A percentile compares a stretch with the other conserved stretches of the same genome.
Conservation (phyloP, 1,140 invertebrate genomes). For the Ladona fulva region DNA sequence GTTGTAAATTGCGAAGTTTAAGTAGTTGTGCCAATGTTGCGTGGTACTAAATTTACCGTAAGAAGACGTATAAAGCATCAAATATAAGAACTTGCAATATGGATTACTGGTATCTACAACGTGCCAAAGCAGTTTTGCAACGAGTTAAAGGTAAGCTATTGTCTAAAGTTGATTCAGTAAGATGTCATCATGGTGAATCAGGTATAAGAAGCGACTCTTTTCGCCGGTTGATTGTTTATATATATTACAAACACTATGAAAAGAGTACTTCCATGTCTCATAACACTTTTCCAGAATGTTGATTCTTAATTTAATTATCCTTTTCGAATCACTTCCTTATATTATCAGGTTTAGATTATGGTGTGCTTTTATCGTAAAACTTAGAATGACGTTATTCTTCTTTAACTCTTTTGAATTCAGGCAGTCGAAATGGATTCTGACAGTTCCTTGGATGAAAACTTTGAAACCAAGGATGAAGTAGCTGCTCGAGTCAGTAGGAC, state of each 20-base stretch:
- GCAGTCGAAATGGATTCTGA: slow-evolving; percentile 20
- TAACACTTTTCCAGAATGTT: not conserved
- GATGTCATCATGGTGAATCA: slow-evolving; percentile 7
- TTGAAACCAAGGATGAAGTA: slow-evolving; percentile 18
- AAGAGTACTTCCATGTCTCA: not conserved
- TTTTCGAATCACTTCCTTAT: not conserved
- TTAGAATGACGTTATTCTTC: not conserved
- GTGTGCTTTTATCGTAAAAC: not conserved
- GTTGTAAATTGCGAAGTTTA: not conserved
- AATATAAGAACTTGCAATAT: slow-evolving; percentile 19
- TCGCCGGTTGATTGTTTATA: not conserved
- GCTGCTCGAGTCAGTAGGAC: not conserved
- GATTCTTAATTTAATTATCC: not conserved
- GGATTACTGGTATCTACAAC: slow-evolving; percentile 21
- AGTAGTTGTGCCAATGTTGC: not conserved
- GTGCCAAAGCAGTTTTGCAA: slow-evolving; percentile 20
- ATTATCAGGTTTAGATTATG: not conserved
- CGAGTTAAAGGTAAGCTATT: slow-evolving; percentile 19
- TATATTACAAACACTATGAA: not conserved
- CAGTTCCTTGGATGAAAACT: slow-evolving; percentile 22
- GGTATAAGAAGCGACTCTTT: not conserved
- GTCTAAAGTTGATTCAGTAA: slow-evolving; percentile 11
- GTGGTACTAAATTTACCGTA: slow-evolving; percentile 3
- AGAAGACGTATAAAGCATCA: not conserved
- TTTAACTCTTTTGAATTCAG: slow-evolving; percentile 15